Base-by-base conservation (phyloP, 2,113 vertebrate genomes). In the Plectropomus leopardus region DNA sequence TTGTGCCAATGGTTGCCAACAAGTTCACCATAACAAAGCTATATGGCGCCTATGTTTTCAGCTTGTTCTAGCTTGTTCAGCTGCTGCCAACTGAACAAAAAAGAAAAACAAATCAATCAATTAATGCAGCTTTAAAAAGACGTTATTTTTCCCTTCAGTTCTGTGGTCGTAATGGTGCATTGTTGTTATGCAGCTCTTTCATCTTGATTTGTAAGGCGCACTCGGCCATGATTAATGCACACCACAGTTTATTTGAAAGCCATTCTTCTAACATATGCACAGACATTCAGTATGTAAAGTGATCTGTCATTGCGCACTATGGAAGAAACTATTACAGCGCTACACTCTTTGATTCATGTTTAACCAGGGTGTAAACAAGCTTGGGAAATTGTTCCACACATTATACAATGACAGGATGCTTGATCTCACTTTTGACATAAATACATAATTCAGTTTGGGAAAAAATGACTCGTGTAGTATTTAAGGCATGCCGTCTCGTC, bases 401-500 rank as follows among this genome's bases (percentile, higher is more conserved):
- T 75, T 71, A 70, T 34, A 84, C 83, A 93, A 91, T 86, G 82
- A 76, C 76, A 78, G 82, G 91, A 90, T 84, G 80, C 78, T 80
- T 64, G 80, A 65, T 80, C 60, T 86, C 54, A 80, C 44, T 26
- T 80, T 78, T 70, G 54, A 79, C 67, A 65, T 61, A 34, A 88
- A 90, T 73, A 40, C 65, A 84, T 86, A 83, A 87, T 83, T 86
- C 32, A 80, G 59, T 74, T 19, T 26, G 47, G 72, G 64, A 71
- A 78, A 78, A 69, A 50, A 50, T 85, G 78, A 92, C 58, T 88
- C 85, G 72, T 86, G 42, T 34, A 28, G 69, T 69, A 63, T 84
- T 76, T 83, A 72, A 68, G 66, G 60, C 66, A 16, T 42, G 64
- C 36, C n/a, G 19, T 67, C 72, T 59, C 10, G 48, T 72, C 58